Evolutionary conservation across 2,888 invertebrate genomes (phyloP).

Genomic region (Cepaea hortensis): DNA sequence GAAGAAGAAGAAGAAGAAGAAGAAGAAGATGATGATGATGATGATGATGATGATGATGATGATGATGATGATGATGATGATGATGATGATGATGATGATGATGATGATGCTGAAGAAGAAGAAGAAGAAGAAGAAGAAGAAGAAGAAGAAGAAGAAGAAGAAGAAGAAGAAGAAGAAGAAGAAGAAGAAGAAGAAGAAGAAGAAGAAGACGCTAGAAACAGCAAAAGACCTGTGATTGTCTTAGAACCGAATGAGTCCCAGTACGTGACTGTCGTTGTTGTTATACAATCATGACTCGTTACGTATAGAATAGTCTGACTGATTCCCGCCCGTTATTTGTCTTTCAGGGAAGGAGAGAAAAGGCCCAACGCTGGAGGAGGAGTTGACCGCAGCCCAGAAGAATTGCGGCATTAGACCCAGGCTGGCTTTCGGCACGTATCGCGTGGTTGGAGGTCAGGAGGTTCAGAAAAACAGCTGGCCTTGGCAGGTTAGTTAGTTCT

Average conservation of each 20-base stretch:
- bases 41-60: slow-evolving; percentile 39
- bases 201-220: too few relatives aligned
- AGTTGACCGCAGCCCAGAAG: slow-evolving; percentile 38
- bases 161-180: slow-evolving; percentile 6
- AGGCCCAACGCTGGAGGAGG: neutral
- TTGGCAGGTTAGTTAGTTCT: slow-evolving; percentile 71
- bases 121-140: neutral
- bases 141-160: slow-evolving; percentile 4
- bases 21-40: neutral
- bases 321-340: neutral
- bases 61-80: slow-evolving; percentile 29
- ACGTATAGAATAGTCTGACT: too few relatives aligned
- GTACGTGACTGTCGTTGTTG: too few relatives aligned
- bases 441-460: slow-evolving; percentile 91
- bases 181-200: too few relatives aligned
- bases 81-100: slow-evolving; percentile 33
- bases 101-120: too few relatives aligned
- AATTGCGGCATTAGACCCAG: slow-evolving; percentile 55
- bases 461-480: slow-evolving; percentile 91
- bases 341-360: slow-evolving; percentile 1
- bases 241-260: too few relatives aligned
- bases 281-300: too few relatives aligned
- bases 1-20: slow-evolving; percentile 14
- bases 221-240: too few relatives aligned
- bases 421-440: slow-evolving; percentile 79